phyloP scores from a whole-genome alignment of 1,140 invertebrate species.

The Calephelis virginiensis region DNA sequence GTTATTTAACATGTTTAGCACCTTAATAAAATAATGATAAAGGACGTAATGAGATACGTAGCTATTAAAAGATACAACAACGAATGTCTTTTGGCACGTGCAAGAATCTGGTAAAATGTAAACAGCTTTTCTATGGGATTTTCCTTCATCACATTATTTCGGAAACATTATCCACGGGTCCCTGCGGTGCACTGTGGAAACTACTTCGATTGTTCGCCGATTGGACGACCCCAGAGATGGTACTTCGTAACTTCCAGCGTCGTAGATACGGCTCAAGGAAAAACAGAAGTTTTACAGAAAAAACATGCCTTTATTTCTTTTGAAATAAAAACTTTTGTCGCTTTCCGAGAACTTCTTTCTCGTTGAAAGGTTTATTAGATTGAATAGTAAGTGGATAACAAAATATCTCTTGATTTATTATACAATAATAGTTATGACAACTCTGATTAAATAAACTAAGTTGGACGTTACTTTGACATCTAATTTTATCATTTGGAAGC shows the following conservation, averaged over 20 bases:
- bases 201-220: slow-evolving; percentile 13
- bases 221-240: slow-evolving; percentile 2
- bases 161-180: slow-evolving; percentile 1
- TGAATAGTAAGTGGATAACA: slow-evolving; percentile 2
- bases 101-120: not conserved
- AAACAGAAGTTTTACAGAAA: slow-evolving; percentile 17
- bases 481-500: too few relatives aligned
- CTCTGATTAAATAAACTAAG: too few relatives aligned
- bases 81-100: too few relatives aligned
- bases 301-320: slow-evolving; percentile 12
- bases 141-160: not conserved
- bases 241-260: slow-evolving; percentile 5
- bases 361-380: slow-evolving; percentile 10
- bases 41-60: too few relatives aligned
- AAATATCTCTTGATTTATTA: slow-evolving; percentile 2
- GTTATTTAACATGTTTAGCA: too few relatives aligned
- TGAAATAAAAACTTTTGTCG: slow-evolving; percentile 14
- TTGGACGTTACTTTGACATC: too few relatives aligned
- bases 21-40: too few relatives aligned
- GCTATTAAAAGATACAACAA: too few relatives aligned
- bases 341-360: slow-evolving; percentile 6
- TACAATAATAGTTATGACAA: not conserved
- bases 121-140: not conserved
- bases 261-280: slow-evolving; percentile 6
- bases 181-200: slow-evolving; percentile 1